Percentiles rank a stretch among this genome's conserved stretches.
These are phyloP conservation scores for Euthynnus affinis DNA, from an alignment of 2,797 vertebrate genomes.

Conservation along the genomic window DNA sequence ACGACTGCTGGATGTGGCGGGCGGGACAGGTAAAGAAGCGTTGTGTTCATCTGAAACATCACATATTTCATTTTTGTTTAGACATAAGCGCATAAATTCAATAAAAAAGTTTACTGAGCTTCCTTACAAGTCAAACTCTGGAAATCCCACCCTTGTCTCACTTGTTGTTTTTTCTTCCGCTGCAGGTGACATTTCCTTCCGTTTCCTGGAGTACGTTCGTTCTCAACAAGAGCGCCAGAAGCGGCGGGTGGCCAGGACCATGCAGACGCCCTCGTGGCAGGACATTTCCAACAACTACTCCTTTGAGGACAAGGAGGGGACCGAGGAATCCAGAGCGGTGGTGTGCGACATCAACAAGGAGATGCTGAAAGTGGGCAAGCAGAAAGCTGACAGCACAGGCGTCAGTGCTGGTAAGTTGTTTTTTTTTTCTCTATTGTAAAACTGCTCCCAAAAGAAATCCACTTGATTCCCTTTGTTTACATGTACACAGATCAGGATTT, in stretches of 20 bases:
- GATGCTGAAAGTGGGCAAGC: constrained; percentile 94
- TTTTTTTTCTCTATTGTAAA: not conserved
- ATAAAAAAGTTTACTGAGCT: too few species aligned
- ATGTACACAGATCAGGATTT: constrained; percentile 5
- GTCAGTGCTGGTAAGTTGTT: constrained; percentile 87
- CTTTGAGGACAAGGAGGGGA: constrained; percentile 60
- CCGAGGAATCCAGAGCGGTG: constrained; percentile 86
- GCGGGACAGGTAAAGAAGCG: constrained; percentile 91
- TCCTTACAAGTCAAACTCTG: too few species aligned
- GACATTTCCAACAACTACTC: constrained; percentile 88
- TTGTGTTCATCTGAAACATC: not conserved
- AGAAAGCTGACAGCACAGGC: constrained; percentile 85
- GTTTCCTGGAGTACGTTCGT: constrained; percentile 92
- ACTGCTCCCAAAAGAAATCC: not conserved
- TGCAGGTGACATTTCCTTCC: constrained; percentile 95
- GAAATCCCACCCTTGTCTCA: not conserved
- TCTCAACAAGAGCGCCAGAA: constrained; percentile 81
- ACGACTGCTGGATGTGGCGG: constrained; percentile 93
- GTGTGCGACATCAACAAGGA: constrained; percentile 98
- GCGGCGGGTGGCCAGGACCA: constrained; percentile 70
- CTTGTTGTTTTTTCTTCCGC: not conserved
- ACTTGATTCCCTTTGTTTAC: not conserved
- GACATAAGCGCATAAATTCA: too few species aligned
- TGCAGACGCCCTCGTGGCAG: constrained; percentile 91
- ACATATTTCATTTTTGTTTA: too few species aligned